A percentile compares a stretch with the other conserved stretches of the same genome.
Conservation (phyloP, 2,113 vertebrate species). For the Phaetusa simplex region DNA sequence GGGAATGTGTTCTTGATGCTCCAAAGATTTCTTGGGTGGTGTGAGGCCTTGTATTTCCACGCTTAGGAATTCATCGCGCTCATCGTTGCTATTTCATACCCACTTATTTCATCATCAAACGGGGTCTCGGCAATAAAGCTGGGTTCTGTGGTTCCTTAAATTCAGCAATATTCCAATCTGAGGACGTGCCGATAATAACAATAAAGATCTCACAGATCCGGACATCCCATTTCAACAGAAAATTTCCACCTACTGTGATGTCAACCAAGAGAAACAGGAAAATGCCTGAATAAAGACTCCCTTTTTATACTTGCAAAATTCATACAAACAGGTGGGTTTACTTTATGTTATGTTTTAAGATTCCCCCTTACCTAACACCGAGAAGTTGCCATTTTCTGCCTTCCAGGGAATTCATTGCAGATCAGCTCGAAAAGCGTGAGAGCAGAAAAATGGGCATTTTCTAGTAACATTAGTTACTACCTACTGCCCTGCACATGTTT, state of each 20-base stretch:
- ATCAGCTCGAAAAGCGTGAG: not conserved
- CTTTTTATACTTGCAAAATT: not conserved
- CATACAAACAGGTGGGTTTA: not conserved
- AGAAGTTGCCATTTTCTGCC: not conserved
- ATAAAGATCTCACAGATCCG: not conserved
- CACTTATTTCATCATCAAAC: not conserved
- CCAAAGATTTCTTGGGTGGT: not conserved
- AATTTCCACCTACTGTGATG: not conserved
- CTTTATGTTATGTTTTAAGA: not conserved
- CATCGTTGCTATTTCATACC: too few species aligned
- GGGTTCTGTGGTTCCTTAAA: not conserved
- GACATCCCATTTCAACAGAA: not conserved
- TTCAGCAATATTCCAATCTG: not conserved
- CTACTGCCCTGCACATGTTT: not conserved
- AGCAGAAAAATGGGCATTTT: not conserved
- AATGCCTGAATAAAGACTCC: not conserved
- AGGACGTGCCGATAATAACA: accelerated
- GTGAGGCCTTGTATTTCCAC: not conserved
- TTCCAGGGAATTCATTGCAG: not conserved
- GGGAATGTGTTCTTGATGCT: accelerated
- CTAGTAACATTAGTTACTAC: not conserved
- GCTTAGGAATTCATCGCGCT: not conserved
- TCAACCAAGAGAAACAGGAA: not conserved
- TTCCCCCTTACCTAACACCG: not conserved
- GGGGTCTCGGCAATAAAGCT: not conserved